These are phyloP conservation scores for Caenorhabditis sp. DNA, from an alignment of 2,888 invertebrate genomes.

Conservation along the genomic window DNA sequence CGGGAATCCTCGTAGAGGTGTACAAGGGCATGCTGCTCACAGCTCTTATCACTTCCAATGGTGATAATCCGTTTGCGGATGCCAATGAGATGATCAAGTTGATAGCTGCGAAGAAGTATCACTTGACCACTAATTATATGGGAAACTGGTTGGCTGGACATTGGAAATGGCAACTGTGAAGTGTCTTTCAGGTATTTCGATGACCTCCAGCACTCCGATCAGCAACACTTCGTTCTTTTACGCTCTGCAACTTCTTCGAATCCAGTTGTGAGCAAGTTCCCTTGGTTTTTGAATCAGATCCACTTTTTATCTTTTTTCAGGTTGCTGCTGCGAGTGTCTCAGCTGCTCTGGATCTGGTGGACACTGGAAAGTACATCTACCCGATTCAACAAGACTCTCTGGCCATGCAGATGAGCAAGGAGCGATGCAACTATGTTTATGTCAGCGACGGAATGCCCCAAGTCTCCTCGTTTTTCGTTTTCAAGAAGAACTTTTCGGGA, in stretches of 20 bases:
- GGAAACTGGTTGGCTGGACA: conserved; percentile 63
- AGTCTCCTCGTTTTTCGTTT: conserved; percentile 66
- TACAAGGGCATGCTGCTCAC: conserved; percentile 69
- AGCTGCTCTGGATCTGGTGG: conserved; percentile 75
- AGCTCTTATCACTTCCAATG: conserved; percentile 65
- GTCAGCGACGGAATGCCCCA: conserved; percentile 73
- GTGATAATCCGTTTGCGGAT: conserved; percentile 67
- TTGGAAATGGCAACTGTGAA: background rate
- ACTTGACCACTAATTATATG: conserved; percentile 71
- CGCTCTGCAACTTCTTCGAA: conserved; percentile 67
- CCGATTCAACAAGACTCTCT: conserved; percentile 75
- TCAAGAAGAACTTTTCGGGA: conserved; percentile 58
- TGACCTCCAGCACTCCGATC: conserved; percentile 65
- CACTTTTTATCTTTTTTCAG: too few species aligned
- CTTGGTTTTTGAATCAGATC: too few species aligned
- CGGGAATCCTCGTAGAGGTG: conserved; percentile 65
- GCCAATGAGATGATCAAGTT: conserved; percentile 68
- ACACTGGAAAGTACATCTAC: conserved; percentile 72
- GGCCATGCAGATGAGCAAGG: conserved; percentile 72
- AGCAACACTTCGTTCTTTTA: conserved; percentile 65
- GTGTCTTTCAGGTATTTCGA: conserved; percentile 62
- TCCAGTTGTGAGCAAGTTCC: conserved; percentile 70
- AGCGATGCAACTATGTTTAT: conserved; percentile 73
- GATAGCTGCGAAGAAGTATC: conserved; percentile 67
- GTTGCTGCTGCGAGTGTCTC: conserved; percentile 67